Evolutionary conservation across 2,113 vertebrate species (phyloP).

Genomic region (Bos indicus): DNA sequence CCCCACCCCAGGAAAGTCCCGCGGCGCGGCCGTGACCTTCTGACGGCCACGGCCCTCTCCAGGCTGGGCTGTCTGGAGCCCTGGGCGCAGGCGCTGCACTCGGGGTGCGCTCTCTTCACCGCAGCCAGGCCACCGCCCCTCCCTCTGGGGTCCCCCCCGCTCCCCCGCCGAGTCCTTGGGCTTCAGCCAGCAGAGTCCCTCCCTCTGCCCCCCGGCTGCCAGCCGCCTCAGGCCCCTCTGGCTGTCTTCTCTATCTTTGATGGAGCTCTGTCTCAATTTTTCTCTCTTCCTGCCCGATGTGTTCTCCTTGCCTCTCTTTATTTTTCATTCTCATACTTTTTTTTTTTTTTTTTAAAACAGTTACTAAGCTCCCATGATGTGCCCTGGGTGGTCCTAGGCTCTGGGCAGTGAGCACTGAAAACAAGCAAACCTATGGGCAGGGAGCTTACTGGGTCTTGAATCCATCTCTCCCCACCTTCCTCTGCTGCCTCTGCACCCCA

Average conservation of each 20-base stretch:
- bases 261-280: not conserved
- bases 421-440: not conserved
- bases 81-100: not conserved
- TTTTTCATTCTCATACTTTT: not conserved
- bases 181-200: not conserved
- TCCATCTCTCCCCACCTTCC: fast-evolving
- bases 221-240: not conserved
- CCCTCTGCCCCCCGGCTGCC: not conserved
- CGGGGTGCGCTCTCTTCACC: fast-evolving
- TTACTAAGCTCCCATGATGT: fast-evolving
- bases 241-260: not conserved
- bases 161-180: not conserved
- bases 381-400: not conserved
- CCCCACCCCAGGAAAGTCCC: not conserved
- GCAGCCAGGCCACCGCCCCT: not conserved
- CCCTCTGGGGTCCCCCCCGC: not conserved
- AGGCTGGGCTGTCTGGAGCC: not conserved
- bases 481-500: not conserved
- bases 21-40: not conserved
- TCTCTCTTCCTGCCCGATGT: not conserved
- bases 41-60: fast-evolving
- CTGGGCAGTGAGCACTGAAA: not conserved
- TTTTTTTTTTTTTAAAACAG: not conserved
- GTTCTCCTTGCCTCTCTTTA: too few relatives aligned
- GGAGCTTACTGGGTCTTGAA: not conserved